Evolutionary conservation across 2,797 vertebrate genomes (phyloP).

Genomic region (Anabacerthia variegaticeps): DNA sequence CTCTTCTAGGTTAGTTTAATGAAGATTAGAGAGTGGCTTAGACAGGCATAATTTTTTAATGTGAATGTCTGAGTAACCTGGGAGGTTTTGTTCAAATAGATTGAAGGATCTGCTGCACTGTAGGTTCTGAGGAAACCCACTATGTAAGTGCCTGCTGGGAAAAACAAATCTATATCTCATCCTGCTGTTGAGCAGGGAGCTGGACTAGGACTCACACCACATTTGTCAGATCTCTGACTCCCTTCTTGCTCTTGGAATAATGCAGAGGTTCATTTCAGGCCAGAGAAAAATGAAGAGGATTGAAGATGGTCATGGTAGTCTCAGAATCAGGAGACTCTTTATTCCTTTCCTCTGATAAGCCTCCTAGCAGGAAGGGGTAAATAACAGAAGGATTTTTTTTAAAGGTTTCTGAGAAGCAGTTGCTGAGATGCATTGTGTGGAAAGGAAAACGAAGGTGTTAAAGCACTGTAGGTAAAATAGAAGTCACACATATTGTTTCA

Average conservation of each 20-base stretch:
- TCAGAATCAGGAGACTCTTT: background rate
- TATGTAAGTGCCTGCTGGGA: background rate
- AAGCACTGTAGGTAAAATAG: background rate
- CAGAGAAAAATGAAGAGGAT: background rate
- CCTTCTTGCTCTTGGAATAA: background rate
- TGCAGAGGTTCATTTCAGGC: background rate
- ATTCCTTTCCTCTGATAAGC: background rate
- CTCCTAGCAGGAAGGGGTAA: background rate
- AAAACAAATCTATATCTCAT: background rate
- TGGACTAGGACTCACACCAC: background rate
- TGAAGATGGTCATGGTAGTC: background rate
- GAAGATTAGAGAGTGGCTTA: background rate
- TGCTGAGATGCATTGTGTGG: background rate
- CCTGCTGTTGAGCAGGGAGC: background rate
- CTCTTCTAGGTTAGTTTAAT: background rate
- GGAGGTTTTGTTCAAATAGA: background rate
- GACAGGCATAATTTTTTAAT: background rate
- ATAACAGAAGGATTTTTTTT: background rate
- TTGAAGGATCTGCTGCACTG: background rate
- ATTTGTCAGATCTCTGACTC: background rate
- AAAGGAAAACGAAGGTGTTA: background rate
- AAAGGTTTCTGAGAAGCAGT: background rate
- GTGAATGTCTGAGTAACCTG: background rate
- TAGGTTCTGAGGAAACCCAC: background rate
- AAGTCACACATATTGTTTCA: background rate